A percentile compares a stretch with the other conserved stretches of the same genome.
Evolutionary conservation across 2,888 invertebrate species (phyloP).

Genomic region (Clanis bilineata): DNA sequence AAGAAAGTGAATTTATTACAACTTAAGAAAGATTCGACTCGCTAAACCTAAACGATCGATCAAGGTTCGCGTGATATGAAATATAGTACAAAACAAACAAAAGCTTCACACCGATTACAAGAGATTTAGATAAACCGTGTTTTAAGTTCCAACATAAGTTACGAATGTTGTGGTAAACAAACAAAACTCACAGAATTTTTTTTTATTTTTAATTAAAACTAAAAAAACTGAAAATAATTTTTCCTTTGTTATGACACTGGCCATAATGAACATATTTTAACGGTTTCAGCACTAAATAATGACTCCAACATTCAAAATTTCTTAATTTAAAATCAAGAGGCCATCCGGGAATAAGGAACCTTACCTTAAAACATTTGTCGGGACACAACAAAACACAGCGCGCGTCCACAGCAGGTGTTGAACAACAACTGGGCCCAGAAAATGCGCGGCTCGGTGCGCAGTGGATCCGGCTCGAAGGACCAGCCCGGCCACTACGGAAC

Average conservation of each 20-base stretch:
- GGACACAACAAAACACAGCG: constrained; percentile 59
- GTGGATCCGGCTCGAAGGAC: constrained; percentile 24
- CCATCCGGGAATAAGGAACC: constrained; percentile 23
- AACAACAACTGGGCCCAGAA: constrained; percentile 61
- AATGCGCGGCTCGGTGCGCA: constrained; percentile 60
- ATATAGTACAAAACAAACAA: neutral
- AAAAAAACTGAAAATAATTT: neutral
- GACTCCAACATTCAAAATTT: neutral
- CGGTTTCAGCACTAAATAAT: neutral
- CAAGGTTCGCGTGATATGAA: neutral
- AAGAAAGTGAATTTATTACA: too few relatives aligned
- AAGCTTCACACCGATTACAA: neutral
- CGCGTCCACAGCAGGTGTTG: constrained; percentile 43
- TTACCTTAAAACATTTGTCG: constrained; percentile 74
- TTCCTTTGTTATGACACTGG: neutral
- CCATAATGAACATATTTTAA: neutral
- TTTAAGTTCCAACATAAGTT: neutral
- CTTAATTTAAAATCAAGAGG: neutral
- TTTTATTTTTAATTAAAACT: neutral
- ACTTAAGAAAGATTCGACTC: too few relatives aligned
- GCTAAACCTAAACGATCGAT: constrained; percentile 1
- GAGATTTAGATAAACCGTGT: neutral
- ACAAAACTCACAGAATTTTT: neutral
- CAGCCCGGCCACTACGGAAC: constrained; percentile 48
- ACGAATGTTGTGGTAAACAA: neutral